Evolutionary conservation across 1,140 invertebrate genomes (phyloP).

Genomic region (Platorchestia sp.): DNA sequence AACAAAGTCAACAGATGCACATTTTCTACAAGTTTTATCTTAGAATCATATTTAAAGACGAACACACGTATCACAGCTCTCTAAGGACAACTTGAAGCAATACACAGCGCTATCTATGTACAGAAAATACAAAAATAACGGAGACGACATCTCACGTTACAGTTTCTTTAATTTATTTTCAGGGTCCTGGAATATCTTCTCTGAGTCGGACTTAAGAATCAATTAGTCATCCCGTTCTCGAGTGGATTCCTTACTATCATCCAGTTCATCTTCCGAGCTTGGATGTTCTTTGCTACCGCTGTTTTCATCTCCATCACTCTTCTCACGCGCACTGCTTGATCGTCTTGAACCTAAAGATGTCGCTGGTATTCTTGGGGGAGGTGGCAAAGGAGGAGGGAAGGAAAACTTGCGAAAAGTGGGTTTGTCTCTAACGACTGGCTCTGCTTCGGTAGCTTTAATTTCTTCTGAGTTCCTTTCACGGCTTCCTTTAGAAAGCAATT

Average conservation of each 20-base stretch:
- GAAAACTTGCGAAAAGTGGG: not conserved
- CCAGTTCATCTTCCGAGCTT: constrained; percentile 16
- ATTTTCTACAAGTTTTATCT: not conserved
- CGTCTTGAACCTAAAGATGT: not conserved
- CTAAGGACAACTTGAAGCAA: constrained; percentile 7
- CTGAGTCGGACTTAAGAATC: not conserved
- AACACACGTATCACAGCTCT: constrained; percentile 18
- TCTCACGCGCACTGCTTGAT: not conserved
- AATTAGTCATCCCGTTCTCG: constrained; percentile 19
- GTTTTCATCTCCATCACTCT: not conserved
- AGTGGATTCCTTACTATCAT: constrained; percentile 11
- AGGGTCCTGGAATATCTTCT: not conserved
- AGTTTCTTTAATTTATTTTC: not conserved
- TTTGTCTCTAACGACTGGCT: not conserved
- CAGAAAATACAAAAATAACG: not conserved
- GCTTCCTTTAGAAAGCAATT: not conserved
- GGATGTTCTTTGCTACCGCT: constrained; percentile 29
- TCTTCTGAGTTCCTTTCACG: not conserved
- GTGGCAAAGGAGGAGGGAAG: constrained; percentile 23
- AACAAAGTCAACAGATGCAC: not conserved
- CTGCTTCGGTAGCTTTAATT: not conserved
- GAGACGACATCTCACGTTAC: not conserved
- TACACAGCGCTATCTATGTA: not conserved
- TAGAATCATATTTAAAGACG: not conserved
- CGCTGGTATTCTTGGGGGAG: constrained; percentile 1